Evolutionary conservation across 2,888 invertebrate genomes (phyloP).

Genomic region (Trichopoda pennipes): DNA sequence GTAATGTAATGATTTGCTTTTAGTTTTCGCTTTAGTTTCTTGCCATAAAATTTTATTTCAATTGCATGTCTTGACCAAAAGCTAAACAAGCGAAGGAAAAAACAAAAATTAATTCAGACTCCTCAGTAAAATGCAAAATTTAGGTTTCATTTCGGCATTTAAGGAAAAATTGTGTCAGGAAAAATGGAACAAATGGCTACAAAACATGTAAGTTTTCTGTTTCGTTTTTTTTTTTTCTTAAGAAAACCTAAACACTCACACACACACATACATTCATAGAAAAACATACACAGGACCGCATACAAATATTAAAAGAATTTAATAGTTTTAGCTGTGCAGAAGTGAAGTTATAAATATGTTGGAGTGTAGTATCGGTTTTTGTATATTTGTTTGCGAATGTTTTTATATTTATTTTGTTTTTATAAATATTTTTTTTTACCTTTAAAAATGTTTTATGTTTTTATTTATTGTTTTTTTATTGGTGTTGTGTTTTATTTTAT

Average conservation of each 20-base stretch:
- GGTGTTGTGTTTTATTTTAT: not conserved
- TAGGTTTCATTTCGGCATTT: slow-evolving; percentile 25
- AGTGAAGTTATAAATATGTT: not conserved
- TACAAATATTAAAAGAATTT: slow-evolving; percentile 9
- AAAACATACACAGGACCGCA: too few relatives aligned
- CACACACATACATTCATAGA: not conserved
- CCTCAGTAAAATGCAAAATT: slow-evolving; percentile 1
- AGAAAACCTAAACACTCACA: not conserved
- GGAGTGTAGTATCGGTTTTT: slow-evolving; percentile 12
- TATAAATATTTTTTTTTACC: not conserved
- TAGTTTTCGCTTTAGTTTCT: slow-evolving; percentile 42
- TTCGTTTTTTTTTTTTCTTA: not conserved
- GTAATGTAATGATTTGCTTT: not conserved
- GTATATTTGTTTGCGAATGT: slow-evolving; percentile 3
- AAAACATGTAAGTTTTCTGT: slow-evolving; percentile 59
- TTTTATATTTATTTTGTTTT: slow-evolving; percentile 21
- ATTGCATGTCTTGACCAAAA: slow-evolving; percentile 64
- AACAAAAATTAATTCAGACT: slow-evolving; percentile 20
- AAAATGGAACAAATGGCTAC: slow-evolving; percentile 66
- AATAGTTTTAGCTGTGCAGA: slow-evolving; percentile 6
- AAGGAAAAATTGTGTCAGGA: slow-evolving; percentile 45
- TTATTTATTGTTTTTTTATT: slow-evolving; percentile 16
- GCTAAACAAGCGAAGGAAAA: not conserved
- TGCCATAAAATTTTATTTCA: slow-evolving; percentile 51
- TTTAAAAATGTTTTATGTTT: slow-evolving; percentile 26